These are phyloP conservation scores for Atopsyche davidsoni DNA, from an alignment of 1,140 invertebrate genomes.

Conservation along the genomic window DNA sequence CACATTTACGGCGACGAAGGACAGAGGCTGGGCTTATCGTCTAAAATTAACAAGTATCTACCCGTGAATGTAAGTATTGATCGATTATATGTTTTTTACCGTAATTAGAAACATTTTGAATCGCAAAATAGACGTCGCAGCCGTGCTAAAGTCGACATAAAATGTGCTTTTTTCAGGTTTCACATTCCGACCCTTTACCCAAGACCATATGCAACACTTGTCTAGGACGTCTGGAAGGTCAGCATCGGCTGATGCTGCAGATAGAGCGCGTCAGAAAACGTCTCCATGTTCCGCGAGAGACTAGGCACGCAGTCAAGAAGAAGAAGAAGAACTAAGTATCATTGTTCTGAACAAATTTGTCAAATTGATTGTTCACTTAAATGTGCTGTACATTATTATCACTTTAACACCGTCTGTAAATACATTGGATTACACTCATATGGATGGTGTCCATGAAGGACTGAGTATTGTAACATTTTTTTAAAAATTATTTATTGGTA, in stretches of 20 bases:
- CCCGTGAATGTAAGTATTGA: constrained; percentile 60
- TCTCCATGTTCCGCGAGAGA: constrained; percentile 34
- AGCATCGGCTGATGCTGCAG: constrained; percentile 61
- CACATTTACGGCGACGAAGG: constrained; percentile 73
- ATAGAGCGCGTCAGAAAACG: constrained; percentile 44
- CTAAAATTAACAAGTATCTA: constrained; percentile 70
- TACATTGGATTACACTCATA: constrained; percentile 1
- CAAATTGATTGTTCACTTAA: too few species aligned
- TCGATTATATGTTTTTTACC: neutral
- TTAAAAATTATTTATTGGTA: too few species aligned
- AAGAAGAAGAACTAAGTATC: constrained; percentile 24
- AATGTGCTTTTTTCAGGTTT: constrained; percentile 50
- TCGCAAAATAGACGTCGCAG: neutral
- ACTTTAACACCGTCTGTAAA: neutral
- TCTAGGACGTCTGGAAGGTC: constrained; percentile 60
- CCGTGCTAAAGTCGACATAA: constrained; percentile 10
- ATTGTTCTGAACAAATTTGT: too few species aligned
- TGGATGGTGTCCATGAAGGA: too few species aligned
- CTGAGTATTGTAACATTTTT: too few species aligned
- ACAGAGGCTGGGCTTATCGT: constrained; percentile 60
- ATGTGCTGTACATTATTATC: constrained; percentile 1
- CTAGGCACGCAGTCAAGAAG: constrained; percentile 21
- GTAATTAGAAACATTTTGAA: neutral
- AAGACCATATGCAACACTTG: constrained; percentile 68
- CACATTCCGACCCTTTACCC: constrained; percentile 63